A percentile compares a stretch with the other conserved stretches of the same genome.
phyloP scores from a whole-genome alignment of 2,113 vertebrate species.

The Atherinomorus stipes region DNA sequence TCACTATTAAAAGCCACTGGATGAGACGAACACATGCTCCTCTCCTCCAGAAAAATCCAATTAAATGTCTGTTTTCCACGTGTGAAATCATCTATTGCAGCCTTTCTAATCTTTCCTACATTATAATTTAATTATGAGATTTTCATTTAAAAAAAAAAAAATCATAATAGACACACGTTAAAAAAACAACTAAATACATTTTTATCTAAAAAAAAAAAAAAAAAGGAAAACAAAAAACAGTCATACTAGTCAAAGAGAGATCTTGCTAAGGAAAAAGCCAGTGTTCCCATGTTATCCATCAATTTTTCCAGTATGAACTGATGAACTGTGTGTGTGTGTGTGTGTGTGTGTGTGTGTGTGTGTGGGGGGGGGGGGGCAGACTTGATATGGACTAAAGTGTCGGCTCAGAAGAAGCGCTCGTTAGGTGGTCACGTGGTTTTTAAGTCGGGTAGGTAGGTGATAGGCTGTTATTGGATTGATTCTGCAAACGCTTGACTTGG shows the following conservation, averaged over 20 bases:
- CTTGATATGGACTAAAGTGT: conserved; percentile 6
- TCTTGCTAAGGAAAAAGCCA: neutral
- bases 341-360: too few relatives aligned
- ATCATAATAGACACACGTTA: too few relatives aligned
- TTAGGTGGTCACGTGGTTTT: conserved; percentile 65
- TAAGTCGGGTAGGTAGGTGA: conserved; percentile 56
- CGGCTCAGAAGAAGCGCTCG: conserved; percentile 39
- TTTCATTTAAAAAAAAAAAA: too few relatives aligned
- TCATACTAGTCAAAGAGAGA: neutral
- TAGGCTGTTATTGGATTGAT: conserved; percentile 53
- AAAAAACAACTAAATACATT: too few relatives aligned
- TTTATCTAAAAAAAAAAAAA: too few relatives aligned
- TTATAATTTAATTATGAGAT: neutral
- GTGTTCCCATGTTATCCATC: neutral
- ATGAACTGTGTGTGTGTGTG: too few relatives aligned
- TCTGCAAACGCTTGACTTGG: conserved; percentile 6
- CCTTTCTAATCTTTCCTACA: neutral
- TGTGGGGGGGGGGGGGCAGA: too few relatives aligned
- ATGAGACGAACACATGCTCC: conserved; percentile 47
- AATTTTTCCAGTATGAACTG: neutral
- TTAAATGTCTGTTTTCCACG: conserved; percentile 14
- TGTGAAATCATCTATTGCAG: conserved; percentile 7
- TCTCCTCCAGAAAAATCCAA: conserved; percentile 57
- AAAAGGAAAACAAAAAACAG: neutral
- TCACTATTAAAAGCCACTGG: conserved; percentile 56